Evolutionary conservation across 2,888 invertebrate species (phyloP), one percentile per base, ranked within the genome.

Genomic region (Tethea ocularis): DNA sequence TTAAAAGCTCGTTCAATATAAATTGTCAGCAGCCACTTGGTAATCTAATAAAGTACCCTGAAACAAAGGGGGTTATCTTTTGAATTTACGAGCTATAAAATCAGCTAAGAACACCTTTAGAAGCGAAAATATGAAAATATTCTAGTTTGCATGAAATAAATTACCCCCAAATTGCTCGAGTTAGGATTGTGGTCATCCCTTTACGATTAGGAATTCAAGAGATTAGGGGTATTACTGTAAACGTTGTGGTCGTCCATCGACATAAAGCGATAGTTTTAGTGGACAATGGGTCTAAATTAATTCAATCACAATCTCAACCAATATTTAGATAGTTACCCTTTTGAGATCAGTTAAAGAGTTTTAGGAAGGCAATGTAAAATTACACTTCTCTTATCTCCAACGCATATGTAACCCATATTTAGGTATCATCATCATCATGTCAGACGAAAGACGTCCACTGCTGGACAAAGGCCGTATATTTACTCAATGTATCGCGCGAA

Each of bases 71-170:
- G 81, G 78, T 77, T 74, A 80, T 77, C 75, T 78, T 75, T 72
- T 66, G 67, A 82, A 84, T 86, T 86, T 86, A 84, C 80, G 83
- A 78, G 69, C 77, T 72, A 78, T 80, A 78, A 83, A 86, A 84
- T 80, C 72, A 78, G 74, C 72, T 69, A 64, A 63, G 69, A 71
- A 71, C 70, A 75, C 77, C 77, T 78, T 74, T 78, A 74, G 69
- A 73, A 66, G 77, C 69, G 72, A 78, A 80, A 82, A 82, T 80
- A 78, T 77, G 75, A 74, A 78, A 83, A 77, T 76, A 77, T 74
- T 76, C 71, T 70, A 78, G 72, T 80, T 78, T 62, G 70, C 63
- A 67, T 58, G 66, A 75, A 75, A 84, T 84, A 82, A 82, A 83
- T 84, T 80, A 76, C 74, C 63, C 68, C 46, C 8, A 78, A 83